A percentile compares a stretch with the other conserved stretches of the same genome.
phyloP scores from a whole-genome alignment of 1,140 invertebrate genomes.

The Calephelis nemesis region DNA sequence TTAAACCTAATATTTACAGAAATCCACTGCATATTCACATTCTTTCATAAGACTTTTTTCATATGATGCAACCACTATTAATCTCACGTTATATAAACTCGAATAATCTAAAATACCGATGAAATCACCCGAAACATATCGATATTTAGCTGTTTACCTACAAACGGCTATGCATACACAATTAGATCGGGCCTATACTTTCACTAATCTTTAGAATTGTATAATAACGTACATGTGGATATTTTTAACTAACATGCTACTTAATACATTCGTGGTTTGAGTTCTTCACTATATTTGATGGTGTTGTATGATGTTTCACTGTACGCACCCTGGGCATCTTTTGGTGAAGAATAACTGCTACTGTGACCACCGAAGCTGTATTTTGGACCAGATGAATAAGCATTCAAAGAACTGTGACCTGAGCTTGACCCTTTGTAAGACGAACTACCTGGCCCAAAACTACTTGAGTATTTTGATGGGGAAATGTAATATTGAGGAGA shows the following conservation, averaged over 20 bases:
- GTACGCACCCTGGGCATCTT: slow-evolving; percentile 58
- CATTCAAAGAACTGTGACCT: slow-evolving; percentile 50
- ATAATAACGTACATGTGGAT: neutral
- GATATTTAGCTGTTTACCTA: too few species aligned
- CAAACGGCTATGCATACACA: neutral
- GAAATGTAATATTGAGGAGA: slow-evolving; percentile 60
- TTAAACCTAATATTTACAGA: slow-evolving; percentile 67
- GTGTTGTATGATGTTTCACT: slow-evolving; percentile 68
- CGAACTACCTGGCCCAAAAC: slow-evolving; percentile 51
- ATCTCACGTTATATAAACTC: neutral
- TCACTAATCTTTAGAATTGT: slow-evolving; percentile 2
- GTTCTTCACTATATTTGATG: slow-evolving; percentile 70
- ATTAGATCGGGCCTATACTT: neutral
- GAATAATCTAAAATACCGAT: neutral
- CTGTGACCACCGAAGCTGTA: slow-evolving; percentile 58
- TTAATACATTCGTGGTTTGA: slow-evolving; percentile 62
- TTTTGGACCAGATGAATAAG: slow-evolving; percentile 60
- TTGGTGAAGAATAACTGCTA: slow-evolving; percentile 47
- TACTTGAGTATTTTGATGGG: slow-evolving; percentile 44
- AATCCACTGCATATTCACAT: slow-evolving; percentile 54
- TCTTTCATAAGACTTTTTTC: slow-evolving; percentile 1
- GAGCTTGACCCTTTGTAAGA: slow-evolving; percentile 49
- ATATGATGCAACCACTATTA: slow-evolving; percentile 13
- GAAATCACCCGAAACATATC: neutral
- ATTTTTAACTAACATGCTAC: neutral